These are phyloP conservation scores for Galeopsomyia nigrocyanea DNA, from an alignment of 2,888 invertebrate genomes.

Conservation along the genomic window DNA sequence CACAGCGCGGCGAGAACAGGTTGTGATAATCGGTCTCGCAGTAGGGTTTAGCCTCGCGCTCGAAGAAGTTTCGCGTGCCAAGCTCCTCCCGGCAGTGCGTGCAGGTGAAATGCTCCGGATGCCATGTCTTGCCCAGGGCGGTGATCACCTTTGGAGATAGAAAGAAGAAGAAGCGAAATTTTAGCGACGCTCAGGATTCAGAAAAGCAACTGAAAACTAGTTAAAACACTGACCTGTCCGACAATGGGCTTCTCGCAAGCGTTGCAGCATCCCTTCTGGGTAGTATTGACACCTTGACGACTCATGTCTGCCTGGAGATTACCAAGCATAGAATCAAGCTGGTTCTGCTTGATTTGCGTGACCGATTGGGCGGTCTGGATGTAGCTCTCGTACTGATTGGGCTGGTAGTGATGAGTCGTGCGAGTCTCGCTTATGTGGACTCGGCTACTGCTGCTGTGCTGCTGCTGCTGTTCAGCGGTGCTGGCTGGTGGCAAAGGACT, in stretches of 20 bases:
- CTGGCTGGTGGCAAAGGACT: slow-evolving; percentile 65
- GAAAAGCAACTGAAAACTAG: neutral
- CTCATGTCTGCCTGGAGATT: slow-evolving; percentile 97
- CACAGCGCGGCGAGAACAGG: slow-evolving; percentile 97
- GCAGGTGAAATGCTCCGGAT: slow-evolving; percentile 99
- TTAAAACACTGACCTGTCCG: slow-evolving; percentile 92
- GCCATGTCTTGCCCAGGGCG: slow-evolving; percentile 98
- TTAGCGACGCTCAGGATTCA: neutral
- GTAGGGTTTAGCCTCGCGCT: slow-evolving; percentile 95
- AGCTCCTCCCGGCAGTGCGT: slow-evolving; percentile 96
- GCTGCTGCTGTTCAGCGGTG: slow-evolving; percentile 68
- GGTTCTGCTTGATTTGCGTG: slow-evolving; percentile 72
- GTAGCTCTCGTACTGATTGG: slow-evolving; percentile 63
- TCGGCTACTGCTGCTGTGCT: slow-evolving; percentile 54
- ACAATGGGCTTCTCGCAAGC: slow-evolving; percentile 99
- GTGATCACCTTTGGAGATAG: slow-evolving; percentile 81
- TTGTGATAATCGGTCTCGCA: slow-evolving; percentile 99
- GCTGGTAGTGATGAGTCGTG: slow-evolving; percentile 64
- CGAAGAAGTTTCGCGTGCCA: slow-evolving; percentile 98
- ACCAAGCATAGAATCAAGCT: slow-evolving; percentile 92
- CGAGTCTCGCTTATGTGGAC: slow-evolving; percentile 65
- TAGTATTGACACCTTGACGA: slow-evolving; percentile 98
- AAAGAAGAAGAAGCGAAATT: neutral
- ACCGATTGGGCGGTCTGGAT: slow-evolving; percentile 69
- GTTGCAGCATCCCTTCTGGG: slow-evolving; percentile 99